phyloP scores from a whole-genome alignment of 2,888 invertebrate species.

The Parasteatoda lunata region DNA sequence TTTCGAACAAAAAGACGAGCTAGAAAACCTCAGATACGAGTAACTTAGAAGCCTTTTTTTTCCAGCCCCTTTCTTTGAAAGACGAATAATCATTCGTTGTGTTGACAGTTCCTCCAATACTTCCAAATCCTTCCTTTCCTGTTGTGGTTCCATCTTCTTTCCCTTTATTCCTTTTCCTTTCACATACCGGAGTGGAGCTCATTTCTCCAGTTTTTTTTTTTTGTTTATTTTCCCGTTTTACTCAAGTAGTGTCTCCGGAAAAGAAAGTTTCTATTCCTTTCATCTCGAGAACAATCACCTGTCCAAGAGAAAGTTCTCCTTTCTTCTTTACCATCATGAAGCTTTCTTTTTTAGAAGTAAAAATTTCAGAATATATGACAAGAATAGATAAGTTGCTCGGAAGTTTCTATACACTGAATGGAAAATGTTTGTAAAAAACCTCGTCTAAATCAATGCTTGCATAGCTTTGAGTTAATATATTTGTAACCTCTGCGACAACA shows the following conservation, averaged over 20 bases:
- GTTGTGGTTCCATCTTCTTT: constrained; percentile 40
- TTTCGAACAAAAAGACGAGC: background rate
- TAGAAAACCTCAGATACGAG: constrained; percentile 7
- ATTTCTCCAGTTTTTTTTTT: constrained; percentile 20
- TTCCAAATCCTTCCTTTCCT: constrained; percentile 40
- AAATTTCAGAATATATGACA: no score
- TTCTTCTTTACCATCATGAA: background rate
- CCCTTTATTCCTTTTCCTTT: constrained; percentile 23
- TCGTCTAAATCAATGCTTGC: no score
- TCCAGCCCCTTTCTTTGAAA: constrained; percentile 23
- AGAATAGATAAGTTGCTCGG: no score
- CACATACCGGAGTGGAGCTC: constrained; percentile 22
- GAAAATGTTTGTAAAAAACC: no score
- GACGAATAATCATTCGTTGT: constrained; percentile 53
- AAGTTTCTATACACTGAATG: no score
- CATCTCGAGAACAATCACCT: constrained; percentile 31
- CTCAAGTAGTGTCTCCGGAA: constrained; percentile 11
- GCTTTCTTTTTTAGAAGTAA: background rate
- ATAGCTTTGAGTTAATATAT: no score
- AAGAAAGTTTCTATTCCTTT: constrained; percentile 44
- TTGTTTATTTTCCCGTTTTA: background rate
- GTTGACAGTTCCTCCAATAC: constrained; percentile 63
- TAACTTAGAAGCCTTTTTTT: constrained; percentile 18
- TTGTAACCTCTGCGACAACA: no score
- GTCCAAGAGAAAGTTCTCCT: constrained; percentile 14